Evolutionary conservation across 2,797 vertebrate genomes (phyloP).

Genomic region (Spatula versicolor): DNA sequence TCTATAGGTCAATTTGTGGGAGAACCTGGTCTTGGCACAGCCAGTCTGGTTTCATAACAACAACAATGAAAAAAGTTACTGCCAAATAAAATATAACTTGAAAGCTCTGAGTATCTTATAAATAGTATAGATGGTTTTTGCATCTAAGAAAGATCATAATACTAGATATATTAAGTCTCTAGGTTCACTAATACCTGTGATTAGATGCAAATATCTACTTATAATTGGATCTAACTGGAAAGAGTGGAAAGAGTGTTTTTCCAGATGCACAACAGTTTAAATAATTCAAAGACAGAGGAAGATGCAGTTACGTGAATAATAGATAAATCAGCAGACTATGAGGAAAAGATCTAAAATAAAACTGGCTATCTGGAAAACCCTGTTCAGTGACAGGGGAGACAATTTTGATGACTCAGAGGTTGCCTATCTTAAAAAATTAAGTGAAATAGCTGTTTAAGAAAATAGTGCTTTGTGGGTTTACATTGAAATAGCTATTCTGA

Average conservation of each 20-base stretch:
- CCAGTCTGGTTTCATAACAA: not conserved
- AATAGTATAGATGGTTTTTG: not conserved
- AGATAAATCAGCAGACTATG: conserved; percentile 2
- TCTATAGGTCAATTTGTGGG: not conserved
- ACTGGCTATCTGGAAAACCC: not conserved
- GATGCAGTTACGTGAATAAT: conserved; percentile 46
- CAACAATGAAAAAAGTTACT: not conserved
- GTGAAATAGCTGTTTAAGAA: not conserved
- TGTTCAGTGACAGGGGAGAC: not conserved
- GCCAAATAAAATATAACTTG: not conserved
- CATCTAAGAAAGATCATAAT: not conserved
- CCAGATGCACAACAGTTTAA: conserved; percentile 27
- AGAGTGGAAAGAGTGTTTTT: conserved; percentile 9
- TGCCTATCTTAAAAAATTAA: not conserved
- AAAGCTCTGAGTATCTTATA: not conserved
- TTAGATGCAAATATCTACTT: not conserved
- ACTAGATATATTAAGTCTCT: not conserved
- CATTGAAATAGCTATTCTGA: not conserved
- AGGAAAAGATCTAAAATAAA: conserved; percentile 43
- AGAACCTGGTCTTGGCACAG: not conserved
- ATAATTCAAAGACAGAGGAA: conserved; percentile 44
- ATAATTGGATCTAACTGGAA: not conserved
- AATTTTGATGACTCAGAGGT: conserved; percentile 1
- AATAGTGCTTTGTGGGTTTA: not conserved
- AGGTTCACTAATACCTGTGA: not conserved